Percentiles rank a stretch among this genome's conserved stretches.
phyloP scores from a whole-genome alignment of 1,140 invertebrate genomes.

The Apis dorsata region DNA sequence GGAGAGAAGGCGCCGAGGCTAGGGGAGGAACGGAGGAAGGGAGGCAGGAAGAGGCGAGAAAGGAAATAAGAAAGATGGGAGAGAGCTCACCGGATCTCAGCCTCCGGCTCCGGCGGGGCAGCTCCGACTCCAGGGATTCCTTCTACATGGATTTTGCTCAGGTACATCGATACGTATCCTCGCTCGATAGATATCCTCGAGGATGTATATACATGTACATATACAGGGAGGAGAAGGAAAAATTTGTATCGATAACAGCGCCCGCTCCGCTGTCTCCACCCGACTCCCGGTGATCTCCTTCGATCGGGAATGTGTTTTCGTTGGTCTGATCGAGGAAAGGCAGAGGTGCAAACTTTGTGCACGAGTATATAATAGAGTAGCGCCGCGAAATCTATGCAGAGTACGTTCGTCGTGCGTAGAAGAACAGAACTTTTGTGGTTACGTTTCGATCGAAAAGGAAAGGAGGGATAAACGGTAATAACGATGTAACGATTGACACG shows the following conservation, averaged over 20 bases:
- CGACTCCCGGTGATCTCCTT: too few species aligned
- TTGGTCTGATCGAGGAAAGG: background rate
- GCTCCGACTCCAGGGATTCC: constrained; percentile 91
- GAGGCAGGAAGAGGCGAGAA: constrained; percentile 38
- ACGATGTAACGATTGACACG: background rate
- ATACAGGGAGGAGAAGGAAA: background rate
- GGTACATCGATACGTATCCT: constrained; percentile 62
- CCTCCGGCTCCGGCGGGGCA: constrained; percentile 89
- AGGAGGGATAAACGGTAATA: too few species aligned
- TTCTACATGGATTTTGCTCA: constrained; percentile 93
- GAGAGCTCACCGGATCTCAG: constrained; percentile 92
- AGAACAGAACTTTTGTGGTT: too few species aligned
- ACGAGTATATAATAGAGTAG: too few species aligned
- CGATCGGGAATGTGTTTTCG: background rate
- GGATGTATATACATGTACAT: too few species aligned
- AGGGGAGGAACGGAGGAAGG: constrained; percentile 18
- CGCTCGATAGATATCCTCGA: constrained; percentile 10
- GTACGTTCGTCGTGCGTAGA: too few species aligned
- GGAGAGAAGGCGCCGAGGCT: constrained; percentile 44
- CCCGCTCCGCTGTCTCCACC: too few species aligned
- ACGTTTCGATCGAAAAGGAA: too few species aligned
- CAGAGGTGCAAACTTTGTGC: background rate
- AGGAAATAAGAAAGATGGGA: constrained; percentile 82
- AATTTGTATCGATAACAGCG: constrained; percentile 5
- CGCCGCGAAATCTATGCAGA: too few species aligned